Conservation (phyloP, 2,113 vertebrate species). For the Sula dactylatra region DNA sequence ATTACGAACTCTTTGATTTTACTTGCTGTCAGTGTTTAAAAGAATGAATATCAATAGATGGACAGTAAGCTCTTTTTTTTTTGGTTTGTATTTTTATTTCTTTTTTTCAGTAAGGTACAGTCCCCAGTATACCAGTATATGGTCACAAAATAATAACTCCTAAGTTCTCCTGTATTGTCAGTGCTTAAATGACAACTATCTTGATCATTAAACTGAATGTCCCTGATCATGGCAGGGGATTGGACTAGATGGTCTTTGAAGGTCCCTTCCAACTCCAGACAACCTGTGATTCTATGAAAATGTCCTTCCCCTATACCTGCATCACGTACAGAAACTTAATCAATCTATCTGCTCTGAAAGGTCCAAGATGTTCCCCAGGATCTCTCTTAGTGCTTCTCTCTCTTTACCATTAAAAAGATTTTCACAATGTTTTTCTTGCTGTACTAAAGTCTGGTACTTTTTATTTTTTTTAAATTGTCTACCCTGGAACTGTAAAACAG, state of each 20-base stretch:
- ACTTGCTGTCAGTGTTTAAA: not conserved
- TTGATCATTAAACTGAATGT: not conserved
- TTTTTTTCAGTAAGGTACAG: not conserved
- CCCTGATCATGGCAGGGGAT: not conserved
- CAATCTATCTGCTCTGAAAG: not conserved
- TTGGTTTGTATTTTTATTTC: not conserved
- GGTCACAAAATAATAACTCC: not conserved
- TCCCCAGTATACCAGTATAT: not conserved
- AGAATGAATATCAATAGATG: not conserved
- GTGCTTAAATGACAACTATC: not conserved
- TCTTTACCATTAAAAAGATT: not conserved
- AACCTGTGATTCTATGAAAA: not conserved
- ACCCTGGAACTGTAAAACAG: not conserved
- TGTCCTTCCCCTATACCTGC: not conserved
- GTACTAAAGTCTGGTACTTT: not conserved
- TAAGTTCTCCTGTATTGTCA: not conserved
- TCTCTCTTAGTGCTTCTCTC: not conserved
- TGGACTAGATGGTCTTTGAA: not conserved
- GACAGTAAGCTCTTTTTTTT: not conserved
- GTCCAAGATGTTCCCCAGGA: not conserved
- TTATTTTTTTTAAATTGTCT: not conserved
- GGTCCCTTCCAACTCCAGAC: not conserved
- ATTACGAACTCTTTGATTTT: not conserved
- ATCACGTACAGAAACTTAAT: not conserved
- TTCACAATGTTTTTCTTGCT: not conserved